These are phyloP conservation scores for Bombus breviceps DNA, from an alignment of 1,140 invertebrate genomes.

Conservation along the genomic window DNA sequence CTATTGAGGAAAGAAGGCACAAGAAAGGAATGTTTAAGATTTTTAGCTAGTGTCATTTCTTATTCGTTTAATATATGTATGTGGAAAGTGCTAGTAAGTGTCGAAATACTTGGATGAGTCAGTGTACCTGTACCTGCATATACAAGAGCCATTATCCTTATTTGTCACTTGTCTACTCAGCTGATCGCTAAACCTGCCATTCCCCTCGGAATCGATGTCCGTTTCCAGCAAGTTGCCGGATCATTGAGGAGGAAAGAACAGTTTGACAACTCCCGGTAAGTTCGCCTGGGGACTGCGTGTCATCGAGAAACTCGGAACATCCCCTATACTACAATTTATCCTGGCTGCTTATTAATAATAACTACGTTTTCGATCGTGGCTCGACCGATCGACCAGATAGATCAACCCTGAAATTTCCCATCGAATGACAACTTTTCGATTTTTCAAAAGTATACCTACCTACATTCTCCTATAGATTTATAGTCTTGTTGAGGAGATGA, in stretches of 20 bases:
- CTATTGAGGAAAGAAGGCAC: too few relatives aligned
- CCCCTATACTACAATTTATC: not conserved
- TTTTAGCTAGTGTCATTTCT: too few relatives aligned
- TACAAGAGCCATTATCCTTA: not conserved
- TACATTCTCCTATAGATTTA: not conserved
- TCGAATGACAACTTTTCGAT: not conserved
- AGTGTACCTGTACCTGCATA: not conserved
- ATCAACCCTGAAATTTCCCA: not conserved
- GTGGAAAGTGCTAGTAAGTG: too few relatives aligned
- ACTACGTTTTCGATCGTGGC: not conserved
- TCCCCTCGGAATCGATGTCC: constrained; percentile 65
- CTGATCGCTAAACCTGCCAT: constrained; percentile 25
- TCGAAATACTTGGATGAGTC: too few relatives aligned
- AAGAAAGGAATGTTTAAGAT: too few relatives aligned
- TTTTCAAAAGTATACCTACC: too few relatives aligned
- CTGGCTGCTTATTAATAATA: constrained; percentile 42
- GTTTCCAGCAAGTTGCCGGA: constrained; percentile 59
- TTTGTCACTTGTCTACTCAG: not conserved
- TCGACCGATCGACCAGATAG: not conserved
- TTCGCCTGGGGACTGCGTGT: constrained; percentile 11
- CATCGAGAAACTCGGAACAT: constrained; percentile 35
- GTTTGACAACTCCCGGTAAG: constrained; percentile 50
- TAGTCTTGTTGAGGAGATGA: not conserved
- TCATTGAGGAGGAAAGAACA: constrained; percentile 36
- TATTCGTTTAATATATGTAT: too few relatives aligned